Conservation (phyloP, 30 jellyfish, hydroid and myxozoan genomes). For the Hydractinia echinata region DNA sequence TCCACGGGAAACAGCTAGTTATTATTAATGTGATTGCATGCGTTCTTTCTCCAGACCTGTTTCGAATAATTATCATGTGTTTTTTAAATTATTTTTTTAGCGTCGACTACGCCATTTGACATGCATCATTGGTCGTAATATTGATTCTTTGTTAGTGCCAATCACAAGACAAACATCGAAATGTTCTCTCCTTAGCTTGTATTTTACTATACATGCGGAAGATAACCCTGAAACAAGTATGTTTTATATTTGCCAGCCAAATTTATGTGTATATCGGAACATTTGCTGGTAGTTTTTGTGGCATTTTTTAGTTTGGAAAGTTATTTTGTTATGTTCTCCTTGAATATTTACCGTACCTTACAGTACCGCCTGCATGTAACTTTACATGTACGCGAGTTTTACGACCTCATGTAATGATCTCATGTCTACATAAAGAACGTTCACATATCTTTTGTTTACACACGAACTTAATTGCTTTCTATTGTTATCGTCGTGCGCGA, state of each 20-base stretch:
- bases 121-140: constrained; percentile 70
- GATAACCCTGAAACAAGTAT: constrained; percentile 56
- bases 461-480: too few relatives aligned
- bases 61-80: too few relatives aligned
- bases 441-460: too few relatives aligned
- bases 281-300: neutral
- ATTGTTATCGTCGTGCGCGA: too few relatives aligned
- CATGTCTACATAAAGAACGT: too few relatives aligned
- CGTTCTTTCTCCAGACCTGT: too few relatives aligned
- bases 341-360: neutral
- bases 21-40: too few relatives aligned
- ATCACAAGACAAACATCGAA: constrained; percentile 40
- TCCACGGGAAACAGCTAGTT: too few relatives aligned
- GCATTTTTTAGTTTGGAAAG: neutral
- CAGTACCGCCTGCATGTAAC: too few relatives aligned
- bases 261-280: neutral
- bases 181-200: constrained; percentile 51
- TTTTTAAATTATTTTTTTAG: constrained; percentile 15
- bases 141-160: constrained; percentile 67
- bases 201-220: constrained; percentile 58
- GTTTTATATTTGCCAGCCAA: neutral
- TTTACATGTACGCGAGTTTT: too few relatives aligned
- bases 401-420: too few relatives aligned
- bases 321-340: neutral
- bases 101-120: constrained; percentile 83